Base-by-base conservation (phyloP, 2,113 vertebrate species). In the Dasyprocta punctata region DNA sequence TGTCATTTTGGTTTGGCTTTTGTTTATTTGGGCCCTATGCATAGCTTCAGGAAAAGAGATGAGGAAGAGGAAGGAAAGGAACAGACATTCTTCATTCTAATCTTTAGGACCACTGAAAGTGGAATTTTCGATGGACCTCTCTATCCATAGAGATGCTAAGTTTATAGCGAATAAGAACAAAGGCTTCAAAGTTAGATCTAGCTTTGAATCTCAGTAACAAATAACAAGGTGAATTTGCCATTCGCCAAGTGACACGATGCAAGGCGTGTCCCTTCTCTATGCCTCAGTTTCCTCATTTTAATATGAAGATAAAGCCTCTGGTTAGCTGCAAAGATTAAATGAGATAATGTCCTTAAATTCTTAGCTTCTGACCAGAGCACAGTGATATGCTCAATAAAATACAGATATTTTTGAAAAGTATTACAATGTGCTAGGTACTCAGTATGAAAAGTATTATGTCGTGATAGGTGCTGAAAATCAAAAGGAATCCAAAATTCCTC, bases 241-340 rank as follows among this genome's bases (percentile, higher is more conserved):
- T 52, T 67, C 77, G 61, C 24, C 16, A 4, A 82, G 44, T 41
- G 63, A 75, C 1, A 4, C 0, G 1, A 0, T 4, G 1, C 22
- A 52, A 80, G 30, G 85, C 30, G 41, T 17, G 65, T 33, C 20
- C 3, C 11, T 63, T 83, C 56, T 83, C 33, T 60, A 2, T 65
- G 58, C 65, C 94, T 95, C 77, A 7, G 78, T 92, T 63, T 95
- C 75, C 41, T 84, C 80, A 80, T 58, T 19, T 81, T 69, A 60
- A 38, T 44, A 44, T 5, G 20, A 56, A 71, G 26, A 78, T 49
- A 69, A 92, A 75, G 44, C 7, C 67, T 84, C 56, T 1, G 52
- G 38, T 67, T 65, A 81, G 13, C 38, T 85, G 12, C 5, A 41
- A 94, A 75, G 20, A 83, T 87, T 63, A 77, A 95, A 84, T 81